phyloP scores from a whole-genome alignment of 2,888 invertebrate species.

The Cybosia mesomella region DNA sequence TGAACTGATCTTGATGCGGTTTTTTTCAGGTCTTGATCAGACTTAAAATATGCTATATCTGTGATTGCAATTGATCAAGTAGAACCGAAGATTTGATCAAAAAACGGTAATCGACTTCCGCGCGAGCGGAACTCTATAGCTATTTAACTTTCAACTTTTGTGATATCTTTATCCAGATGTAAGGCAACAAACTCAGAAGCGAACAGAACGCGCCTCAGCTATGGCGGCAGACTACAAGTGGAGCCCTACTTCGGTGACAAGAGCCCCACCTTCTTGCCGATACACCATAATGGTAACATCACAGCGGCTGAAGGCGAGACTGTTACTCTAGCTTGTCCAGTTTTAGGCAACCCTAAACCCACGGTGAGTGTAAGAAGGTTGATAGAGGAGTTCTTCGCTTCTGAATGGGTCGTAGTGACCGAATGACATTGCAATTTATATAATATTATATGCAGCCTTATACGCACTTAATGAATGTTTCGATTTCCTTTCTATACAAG shows the following conservation, averaged over 20 bases:
- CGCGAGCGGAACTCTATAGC: too few species aligned
- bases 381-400: neutral
- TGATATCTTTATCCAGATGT: conserved; percentile 66
- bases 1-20: too few species aligned
- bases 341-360: conserved; percentile 87
- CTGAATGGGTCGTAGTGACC: neutral
- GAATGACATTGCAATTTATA: too few species aligned
- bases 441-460: too few species aligned
- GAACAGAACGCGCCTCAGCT: conserved; percentile 80
- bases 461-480: too few species aligned
- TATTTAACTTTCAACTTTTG: neutral
- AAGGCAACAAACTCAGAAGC: conserved; percentile 73
- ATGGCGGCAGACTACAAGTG: conserved; percentile 75
- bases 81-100: too few species aligned
- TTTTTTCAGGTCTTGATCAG: too few species aligned
- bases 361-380: conserved; percentile 64
- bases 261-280: conserved; percentile 55
- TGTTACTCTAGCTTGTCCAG: conserved; percentile 87
- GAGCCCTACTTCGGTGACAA: conserved; percentile 43
- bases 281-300: conserved; percentile 58
- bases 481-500: too few species aligned
- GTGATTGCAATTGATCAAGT: too few species aligned
- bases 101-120: too few species aligned
- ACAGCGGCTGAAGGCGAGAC: conserved; percentile 76
- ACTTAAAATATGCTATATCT: too few species aligned